A percentile compares a stretch with the other conserved stretches of the same genome.
phyloP scores from a whole-genome alignment of 2,888 invertebrate species.

The Temnothorax rugatulus region DNA sequence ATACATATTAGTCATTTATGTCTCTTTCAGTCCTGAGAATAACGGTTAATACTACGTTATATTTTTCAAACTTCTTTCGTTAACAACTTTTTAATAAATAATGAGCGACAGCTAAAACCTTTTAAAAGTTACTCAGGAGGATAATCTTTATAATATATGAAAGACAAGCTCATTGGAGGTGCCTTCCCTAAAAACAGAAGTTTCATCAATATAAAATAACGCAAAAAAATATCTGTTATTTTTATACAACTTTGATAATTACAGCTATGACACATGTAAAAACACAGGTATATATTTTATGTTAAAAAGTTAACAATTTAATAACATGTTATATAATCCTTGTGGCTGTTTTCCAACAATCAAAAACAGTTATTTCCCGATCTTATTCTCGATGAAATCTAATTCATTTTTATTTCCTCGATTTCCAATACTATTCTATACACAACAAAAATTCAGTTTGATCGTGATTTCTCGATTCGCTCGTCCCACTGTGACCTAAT shows the following conservation, averaged over 20 bases:
- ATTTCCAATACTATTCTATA: neutral
- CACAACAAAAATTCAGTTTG: neutral
- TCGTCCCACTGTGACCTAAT: neutral
- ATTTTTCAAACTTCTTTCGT: no score
- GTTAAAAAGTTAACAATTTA: conserved; percentile 15
- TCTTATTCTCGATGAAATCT: neutral
- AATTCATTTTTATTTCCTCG: neutral
- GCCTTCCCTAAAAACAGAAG: no score
- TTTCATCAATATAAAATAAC: neutral
- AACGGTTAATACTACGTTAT: no score
- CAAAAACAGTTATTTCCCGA: neutral
- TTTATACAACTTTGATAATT: conserved; percentile 9
- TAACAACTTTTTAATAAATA: no score
- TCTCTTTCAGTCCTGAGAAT: no score
- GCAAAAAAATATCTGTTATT: conserved; percentile 3
- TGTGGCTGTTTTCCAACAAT: neutral
- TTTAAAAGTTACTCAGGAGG: no score
- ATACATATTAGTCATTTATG: no score
- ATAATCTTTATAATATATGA: no score
- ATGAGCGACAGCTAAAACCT: no score
- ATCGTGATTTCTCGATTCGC: neutral
- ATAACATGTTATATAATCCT: neutral
- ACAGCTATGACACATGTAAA: neutral
- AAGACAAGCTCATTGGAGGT: no score
- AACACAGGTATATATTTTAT: neutral